Base-by-base conservation (phyloP, 2,888 invertebrate species). In the Carabus problematicus region DNA sequence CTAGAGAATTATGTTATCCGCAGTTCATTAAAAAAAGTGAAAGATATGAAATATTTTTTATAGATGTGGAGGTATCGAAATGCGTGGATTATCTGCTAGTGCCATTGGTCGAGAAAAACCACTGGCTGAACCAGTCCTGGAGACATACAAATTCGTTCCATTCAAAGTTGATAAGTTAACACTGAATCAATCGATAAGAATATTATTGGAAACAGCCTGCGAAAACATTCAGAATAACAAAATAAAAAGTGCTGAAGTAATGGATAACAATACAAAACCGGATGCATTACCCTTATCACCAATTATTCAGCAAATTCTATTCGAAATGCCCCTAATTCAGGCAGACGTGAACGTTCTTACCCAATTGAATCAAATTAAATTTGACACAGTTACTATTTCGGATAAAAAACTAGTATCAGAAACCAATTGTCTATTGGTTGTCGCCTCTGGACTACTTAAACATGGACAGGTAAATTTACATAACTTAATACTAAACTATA, bases 21-120 rank as follows among this genome's bases (percentile, higher is more conserved):
- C 9, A 8, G 42, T 42, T 42, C 9, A 8, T 42, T 42, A 42
- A 8, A n/a, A n/a, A n/a, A n/a, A n/a, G n/a, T n/a, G 42, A 42
- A n/a, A n/a, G n/a, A 12, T 6, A 16, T 54, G 11, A 29, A 29
- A 29, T 16, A 18, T 64, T n/a, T 67, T 59, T 29, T 29, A 29
- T 60, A 67, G 67, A n/a, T 67, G 67, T 66, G 93, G 93, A 55
- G 93, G 92, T 70, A 89, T 94, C 0, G 91, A 92, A 81, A 83
- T 95, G 6, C 85, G 88, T 63, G 94, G 93, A 3, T 82, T 95
- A 0, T 88, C 90, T 73, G 92, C 92, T 0, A 91, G 89, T 68
- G 86, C 91, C 0, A 93, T 95, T 49, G 86, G 91, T 0, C 85
- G 89, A 73, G 86, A 87, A 56, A 83, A 88, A 71, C 88, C 88